Conservation (phyloP, 2,797 vertebrate genomes). For the Mastacembelus armatus region DNA sequence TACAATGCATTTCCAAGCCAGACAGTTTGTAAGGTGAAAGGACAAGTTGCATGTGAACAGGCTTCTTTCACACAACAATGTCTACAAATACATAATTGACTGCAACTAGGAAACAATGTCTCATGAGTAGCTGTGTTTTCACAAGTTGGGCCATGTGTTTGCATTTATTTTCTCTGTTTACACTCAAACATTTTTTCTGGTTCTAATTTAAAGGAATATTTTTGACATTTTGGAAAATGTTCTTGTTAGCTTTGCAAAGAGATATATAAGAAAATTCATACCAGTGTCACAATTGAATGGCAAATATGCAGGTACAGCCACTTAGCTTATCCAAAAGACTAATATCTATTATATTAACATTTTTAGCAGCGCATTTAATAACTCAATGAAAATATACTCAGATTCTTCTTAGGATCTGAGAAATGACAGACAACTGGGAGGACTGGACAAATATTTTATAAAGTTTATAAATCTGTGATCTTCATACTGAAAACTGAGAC, state of each 20-base stretch:
- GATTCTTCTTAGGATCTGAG: not conserved
- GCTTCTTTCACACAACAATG: not conserved
- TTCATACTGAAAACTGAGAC: conserved; percentile 13
- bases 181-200: too few relatives aligned
- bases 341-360: too few relatives aligned
- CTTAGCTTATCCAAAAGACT: not conserved
- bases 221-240: not conserved
- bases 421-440: not conserved
- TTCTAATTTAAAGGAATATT: too few relatives aligned
- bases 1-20: too few relatives aligned
- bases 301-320: not conserved
- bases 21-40: too few relatives aligned
- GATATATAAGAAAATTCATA: not conserved
- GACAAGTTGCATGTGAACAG: not conserved
- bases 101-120: too few relatives aligned
- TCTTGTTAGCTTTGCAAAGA: not conserved
- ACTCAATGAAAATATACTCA: not conserved
- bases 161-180: too few relatives aligned
- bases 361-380: not conserved
- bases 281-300: not conserved
- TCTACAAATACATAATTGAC: too few relatives aligned
- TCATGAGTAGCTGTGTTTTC: too few relatives aligned
- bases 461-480: not conserved
- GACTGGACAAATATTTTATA: not conserved
- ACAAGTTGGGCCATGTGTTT: too few relatives aligned